These are phyloP conservation scores for Augochlorella aurata DNA, from an alignment of 2,888 invertebrate species.

Conservation along the genomic window DNA sequence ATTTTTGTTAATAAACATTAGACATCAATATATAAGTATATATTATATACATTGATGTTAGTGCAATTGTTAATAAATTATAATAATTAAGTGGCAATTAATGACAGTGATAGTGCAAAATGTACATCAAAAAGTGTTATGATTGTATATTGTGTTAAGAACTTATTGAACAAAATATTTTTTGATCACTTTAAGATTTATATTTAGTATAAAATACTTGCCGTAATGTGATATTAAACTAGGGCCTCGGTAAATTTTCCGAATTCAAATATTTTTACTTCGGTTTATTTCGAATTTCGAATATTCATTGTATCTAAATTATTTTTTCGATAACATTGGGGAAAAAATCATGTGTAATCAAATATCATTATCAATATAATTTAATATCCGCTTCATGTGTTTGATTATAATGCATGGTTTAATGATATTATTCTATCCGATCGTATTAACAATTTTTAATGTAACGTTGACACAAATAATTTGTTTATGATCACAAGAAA, in stretches of 20 bases:
- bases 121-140: constrained; percentile 29
- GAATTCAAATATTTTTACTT: constrained; percentile 20
- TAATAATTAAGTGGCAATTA: constrained; percentile 28
- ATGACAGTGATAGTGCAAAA: constrained; percentile 18
- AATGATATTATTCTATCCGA: constrained; percentile 17
- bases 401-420: constrained; percentile 41
- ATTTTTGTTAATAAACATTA: constrained; percentile 34
- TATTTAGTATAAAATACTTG: constrained; percentile 53
- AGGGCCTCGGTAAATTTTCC: constrained; percentile 27
- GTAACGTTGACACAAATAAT: not conserved
- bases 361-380: constrained; percentile 8
- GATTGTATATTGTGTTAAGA: constrained; percentile 26
- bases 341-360: constrained; percentile 8
- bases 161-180: constrained; percentile 42
- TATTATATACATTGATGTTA: constrained; percentile 6
- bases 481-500: not conserved
- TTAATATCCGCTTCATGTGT: constrained; percentile 24
- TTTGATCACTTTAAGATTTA: constrained; percentile 48
- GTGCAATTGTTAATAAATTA: constrained; percentile 40
- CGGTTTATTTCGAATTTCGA: not conserved
- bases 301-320: constrained; percentile 2
- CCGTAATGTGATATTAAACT: constrained; percentile 57
- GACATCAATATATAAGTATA: constrained; percentile 11
- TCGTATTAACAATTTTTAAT: not conserved
- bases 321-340: not conserved